Evolutionary conservation across 2,888 invertebrate species (phyloP).

Genomic region (Tiphia femorata): DNA sequence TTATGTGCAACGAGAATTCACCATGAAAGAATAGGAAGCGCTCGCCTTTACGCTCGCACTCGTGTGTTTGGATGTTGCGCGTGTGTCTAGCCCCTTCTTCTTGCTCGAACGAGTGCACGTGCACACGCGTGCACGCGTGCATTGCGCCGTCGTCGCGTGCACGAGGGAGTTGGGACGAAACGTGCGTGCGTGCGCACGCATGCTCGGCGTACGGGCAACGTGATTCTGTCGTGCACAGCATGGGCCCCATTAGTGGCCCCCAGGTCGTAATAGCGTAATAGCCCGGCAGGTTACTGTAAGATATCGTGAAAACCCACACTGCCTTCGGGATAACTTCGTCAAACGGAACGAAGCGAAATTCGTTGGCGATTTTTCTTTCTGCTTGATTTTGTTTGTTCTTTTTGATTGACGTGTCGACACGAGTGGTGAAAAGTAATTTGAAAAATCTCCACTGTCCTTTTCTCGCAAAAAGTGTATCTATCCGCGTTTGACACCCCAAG

Average conservation of each 20-base stretch:
- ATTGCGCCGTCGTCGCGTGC: not conserved
- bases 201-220: conserved; percentile 35
- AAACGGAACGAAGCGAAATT: too few relatives aligned
- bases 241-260: conserved; percentile 42
- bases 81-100: conserved; percentile 16
- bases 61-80: too few relatives aligned
- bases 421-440: too few relatives aligned
- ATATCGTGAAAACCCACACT: conserved; percentile 33
- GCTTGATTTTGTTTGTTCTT: too few relatives aligned
- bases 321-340: conserved; percentile 26
- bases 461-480: too few relatives aligned
- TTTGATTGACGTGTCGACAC: too few relatives aligned
- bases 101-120: conserved; percentile 18
- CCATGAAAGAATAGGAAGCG: too few relatives aligned
- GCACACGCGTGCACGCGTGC: not conserved
- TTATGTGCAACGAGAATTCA: too few relatives aligned
- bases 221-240: conserved; percentile 45
- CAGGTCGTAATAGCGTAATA: conserved; percentile 48
- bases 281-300: conserved; percentile 36
- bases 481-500: too few relatives aligned
- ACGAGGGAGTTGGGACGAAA: not conserved
- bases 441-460: too few relatives aligned
- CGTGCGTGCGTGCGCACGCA: conserved; percentile 19
- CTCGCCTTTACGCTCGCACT: too few relatives aligned
- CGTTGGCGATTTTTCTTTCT: too few relatives aligned